phyloP scores from a whole-genome alignment of 2,113 vertebrate species.

The Pseudopodoces humilis region DNA sequence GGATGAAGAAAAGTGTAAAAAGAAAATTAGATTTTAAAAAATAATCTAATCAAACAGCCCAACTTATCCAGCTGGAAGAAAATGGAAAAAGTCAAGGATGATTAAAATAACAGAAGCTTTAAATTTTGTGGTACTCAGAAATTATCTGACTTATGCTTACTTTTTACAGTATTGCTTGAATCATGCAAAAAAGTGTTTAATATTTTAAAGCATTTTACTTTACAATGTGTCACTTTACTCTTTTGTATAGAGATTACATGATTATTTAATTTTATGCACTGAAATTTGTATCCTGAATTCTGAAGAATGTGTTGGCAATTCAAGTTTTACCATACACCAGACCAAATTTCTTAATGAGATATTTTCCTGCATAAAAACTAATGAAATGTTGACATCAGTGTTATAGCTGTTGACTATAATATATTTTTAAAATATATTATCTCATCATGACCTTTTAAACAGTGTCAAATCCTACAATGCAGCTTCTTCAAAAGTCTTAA shows the following conservation, averaged over 20 bases:
- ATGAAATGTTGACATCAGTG: background rate
- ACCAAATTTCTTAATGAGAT: background rate
- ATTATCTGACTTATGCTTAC: background rate
- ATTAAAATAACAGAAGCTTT: background rate
- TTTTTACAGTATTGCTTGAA: background rate
- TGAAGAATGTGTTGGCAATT: background rate
- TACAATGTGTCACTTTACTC: background rate
- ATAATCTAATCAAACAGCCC: background rate
- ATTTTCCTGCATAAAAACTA: background rate
- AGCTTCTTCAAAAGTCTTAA: background rate
- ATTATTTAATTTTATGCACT: background rate
- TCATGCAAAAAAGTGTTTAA: background rate
- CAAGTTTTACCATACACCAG: background rate
- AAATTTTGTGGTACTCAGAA: background rate
- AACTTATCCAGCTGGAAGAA: background rate
- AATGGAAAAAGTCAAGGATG: background rate
- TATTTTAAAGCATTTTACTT: background rate
- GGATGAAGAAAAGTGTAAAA: background rate
- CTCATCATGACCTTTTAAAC: background rate
- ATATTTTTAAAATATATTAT: rapidly evolving
- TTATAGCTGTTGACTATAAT: background rate
- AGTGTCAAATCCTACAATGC: background rate
- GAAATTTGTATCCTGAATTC: background rate
- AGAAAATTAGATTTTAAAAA: background rate
- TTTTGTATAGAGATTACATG: background rate